Base-by-base conservation (phyloP, 2,797 vertebrate genomes). In the Enteromius radiatus region DNA sequence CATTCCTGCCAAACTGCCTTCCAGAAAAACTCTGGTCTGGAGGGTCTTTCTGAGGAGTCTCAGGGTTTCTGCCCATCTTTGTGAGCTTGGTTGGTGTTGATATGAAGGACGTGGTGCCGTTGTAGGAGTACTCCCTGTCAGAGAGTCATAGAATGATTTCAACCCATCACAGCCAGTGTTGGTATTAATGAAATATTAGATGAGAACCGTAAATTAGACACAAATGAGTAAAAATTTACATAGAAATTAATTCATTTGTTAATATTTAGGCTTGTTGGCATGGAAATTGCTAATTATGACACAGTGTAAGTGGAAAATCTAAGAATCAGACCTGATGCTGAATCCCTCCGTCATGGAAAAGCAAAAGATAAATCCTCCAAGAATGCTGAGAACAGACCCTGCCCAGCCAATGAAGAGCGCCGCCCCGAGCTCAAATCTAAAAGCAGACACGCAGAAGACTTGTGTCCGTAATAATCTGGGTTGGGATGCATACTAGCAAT, bases 1-100 rank as follows among this genome's bases (percentile, higher is more conserved):
- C 96, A 0, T 97, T 99, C 88, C 96, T 97, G 82, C 97, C 96
- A 87, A 98, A 98, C 91, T 95, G 94, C 88, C 94, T 95, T 6
- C 93, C 87, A 69, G 94, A 83, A 70, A 71, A 89, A 77, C 88
- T 84, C 1, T 87, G 83, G 41, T 87, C 88, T 41, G 59, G 52
- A 1, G 84, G 19, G 70, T 92, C 93, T 82, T 85, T 92, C 23
- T 89, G 89, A 78, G 80, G 89, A 71, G 83, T 83, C 78, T 68
- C 31, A 73, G 87, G 86, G 73, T 89, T 85, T 38, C 88, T 92
- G 21, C 84, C 89, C 6, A 87, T 93, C 59, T 95, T 92, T 23
- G 85, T 89, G 10, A 89, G 92, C 63, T 95, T 96, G 69, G 92
- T 91, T 82, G 84, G 92, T 41, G 93, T 84, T 43, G 95, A 94